Base-by-base conservation (phyloP, 2,113 vertebrate genomes). In the Nannospalax galili region DNA sequence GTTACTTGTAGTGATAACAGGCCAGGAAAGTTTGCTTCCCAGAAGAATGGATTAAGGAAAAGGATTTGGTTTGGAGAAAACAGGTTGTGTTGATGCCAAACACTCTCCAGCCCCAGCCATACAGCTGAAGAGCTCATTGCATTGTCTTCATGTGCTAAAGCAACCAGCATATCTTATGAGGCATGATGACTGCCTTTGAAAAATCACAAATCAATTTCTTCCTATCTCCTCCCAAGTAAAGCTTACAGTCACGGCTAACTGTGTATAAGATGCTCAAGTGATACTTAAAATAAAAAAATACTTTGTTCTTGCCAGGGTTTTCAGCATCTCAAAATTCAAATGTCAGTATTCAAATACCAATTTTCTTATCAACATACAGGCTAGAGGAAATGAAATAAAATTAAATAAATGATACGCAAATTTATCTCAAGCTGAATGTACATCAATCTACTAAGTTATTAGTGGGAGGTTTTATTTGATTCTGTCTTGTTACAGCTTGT, bases 301-400 rank as follows among this genome's bases (percentile, higher is more conserved):
- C 89, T 96, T 72, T 62, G 12, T 93, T 95, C 91, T 93, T 97
- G 92, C 95, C 97, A 97, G 90, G 79, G 42, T 42, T 90, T 52
- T 92, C 77, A 86, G 75, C 75, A 81, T 93, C 93, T 97, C 84
- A 96, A 67, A 86, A 77, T 96, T 96, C 95, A 96, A 94, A 95
- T 97, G 73, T 95, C 95, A 97, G 78, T 72, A 26, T 58, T 97
- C 37, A 91, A 95, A 96, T 97, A 95, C 90, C 40, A 97, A 70
- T 77, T 90, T 89, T 78, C 85, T 92, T 95, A 88, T 91, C 92
- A 72, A 87, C 94, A 75, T 8, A 8, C 26, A 94, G 92, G 79
- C 40, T 80, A 90, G 62, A 96, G 93, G 70, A 96, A 95, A 48
- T 94, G 64, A 84, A 93, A 94, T 90, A 88, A 92, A 73, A 30